Evolutionary conservation across 2,888 invertebrate species (phyloP).

Genomic region (Drosophila basisetae): DNA sequence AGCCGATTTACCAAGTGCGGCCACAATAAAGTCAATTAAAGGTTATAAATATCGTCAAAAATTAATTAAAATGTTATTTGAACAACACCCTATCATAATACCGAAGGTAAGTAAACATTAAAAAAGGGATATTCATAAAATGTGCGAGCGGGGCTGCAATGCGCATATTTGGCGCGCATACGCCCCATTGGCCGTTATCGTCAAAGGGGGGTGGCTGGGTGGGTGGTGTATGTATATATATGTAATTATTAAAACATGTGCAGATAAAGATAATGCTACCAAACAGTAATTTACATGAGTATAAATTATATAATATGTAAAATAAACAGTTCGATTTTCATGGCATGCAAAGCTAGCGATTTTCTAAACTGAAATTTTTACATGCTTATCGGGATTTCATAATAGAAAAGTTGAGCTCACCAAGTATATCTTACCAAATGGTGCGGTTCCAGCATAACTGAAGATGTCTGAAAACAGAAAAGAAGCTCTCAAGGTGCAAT

Average conservation of each 20-base stretch:
- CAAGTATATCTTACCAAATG: not conserved
- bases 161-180: constrained; percentile 66
- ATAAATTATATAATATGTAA: not conserved
- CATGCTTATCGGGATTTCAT: not conserved
- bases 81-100: not conserved
- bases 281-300: not conserved
- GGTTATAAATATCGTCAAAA: not conserved
- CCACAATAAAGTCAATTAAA: not conserved
- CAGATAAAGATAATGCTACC: not conserved
- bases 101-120: not conserved
- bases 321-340: not conserved
- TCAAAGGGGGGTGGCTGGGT: not conserved
- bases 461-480: not conserved
- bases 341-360: not conserved
- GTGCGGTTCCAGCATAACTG: not conserved
- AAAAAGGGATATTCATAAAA: not conserved
- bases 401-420: constrained; percentile 4
- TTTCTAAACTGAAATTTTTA: not conserved
- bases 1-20: not conserved
- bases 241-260: not conserved
- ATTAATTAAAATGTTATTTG: not conserved
- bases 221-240: not conserved
- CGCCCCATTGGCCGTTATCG: constrained; percentile 52
- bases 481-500: not conserved
- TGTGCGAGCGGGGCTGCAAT: not conserved